phyloP scores from a whole-genome alignment of 2,113 vertebrate species.

The Lagenorhynchus albirostris region DNA sequence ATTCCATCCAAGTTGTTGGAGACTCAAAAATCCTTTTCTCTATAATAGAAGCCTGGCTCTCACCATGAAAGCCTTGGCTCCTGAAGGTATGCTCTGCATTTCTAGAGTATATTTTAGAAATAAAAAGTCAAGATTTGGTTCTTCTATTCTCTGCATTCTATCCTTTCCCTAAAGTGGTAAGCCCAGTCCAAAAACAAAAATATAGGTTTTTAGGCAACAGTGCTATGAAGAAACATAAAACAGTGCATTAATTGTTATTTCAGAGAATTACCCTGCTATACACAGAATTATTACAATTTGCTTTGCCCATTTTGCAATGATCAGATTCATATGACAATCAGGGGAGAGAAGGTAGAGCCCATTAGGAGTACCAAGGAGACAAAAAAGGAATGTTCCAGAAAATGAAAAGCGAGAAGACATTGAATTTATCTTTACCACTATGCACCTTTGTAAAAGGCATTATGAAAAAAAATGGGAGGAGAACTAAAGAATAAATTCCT shows the following conservation, averaged over 20 bases:
- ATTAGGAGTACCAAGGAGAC: not conserved
- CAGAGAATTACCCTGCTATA: not conserved
- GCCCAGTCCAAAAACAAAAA: not conserved
- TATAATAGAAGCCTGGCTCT: not conserved
- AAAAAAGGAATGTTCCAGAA: not conserved
- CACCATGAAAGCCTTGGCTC: not conserved
- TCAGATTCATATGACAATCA: not conserved
- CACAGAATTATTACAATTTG: not conserved
- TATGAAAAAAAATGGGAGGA: not conserved
- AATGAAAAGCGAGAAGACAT: not conserved
- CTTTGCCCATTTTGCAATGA: not conserved
- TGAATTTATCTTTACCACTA: not conserved
- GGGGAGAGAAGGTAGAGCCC: not conserved
- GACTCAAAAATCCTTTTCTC: slow-evolving; percentile 5
- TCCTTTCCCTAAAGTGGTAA: not conserved
- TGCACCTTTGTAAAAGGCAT: not conserved
- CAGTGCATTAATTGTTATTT: not conserved
- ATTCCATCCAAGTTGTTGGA: slow-evolving; percentile 1
- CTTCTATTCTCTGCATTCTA: not conserved
- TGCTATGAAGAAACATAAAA: not conserved
- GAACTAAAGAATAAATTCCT: not conserved
- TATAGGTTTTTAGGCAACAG: not conserved
- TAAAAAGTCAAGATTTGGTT: not conserved
- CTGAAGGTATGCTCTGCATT: not conserved
- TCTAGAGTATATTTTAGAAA: slow-evolving; percentile 19